Base-by-base conservation (phyloP, 2,888 invertebrate species). In the Allygus modestus region DNA sequence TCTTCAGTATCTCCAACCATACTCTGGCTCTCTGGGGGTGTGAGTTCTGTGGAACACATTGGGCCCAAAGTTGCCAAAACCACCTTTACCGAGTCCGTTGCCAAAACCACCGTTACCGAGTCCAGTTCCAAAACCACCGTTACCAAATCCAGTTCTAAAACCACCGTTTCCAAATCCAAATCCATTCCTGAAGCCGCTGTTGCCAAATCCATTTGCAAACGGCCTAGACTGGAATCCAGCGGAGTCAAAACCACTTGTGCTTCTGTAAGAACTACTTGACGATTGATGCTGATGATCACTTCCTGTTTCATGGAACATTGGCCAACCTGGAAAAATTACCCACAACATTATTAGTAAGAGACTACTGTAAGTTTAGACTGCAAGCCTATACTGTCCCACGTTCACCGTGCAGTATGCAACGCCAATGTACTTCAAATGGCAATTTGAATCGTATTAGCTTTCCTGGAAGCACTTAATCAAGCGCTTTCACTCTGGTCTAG, bases 1-100 rank as follows among this genome's bases (percentile, higher is more conserved):
- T 46, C n/a, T 17, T 46, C n/a, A 51, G n/a, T 79, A 79, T 11
- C 79, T 51, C 79, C 79, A 79, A 5, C 79, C 79, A 58, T 79
- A 79, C 23, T 79, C 79, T n/a, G 54, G 54, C 2, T 33, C 37
- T 58, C 79, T 79, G 31, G 79, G 17, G 2, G 58, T 79, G 37
- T 79, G 37, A 1, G 77, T 77, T n/a, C 79, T 54, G 17, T 58
- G 79, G 37, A 79, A 79, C n/a, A 79, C 4, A 46, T 33, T 54
- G 20, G 79, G 79, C 28, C 77, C 77, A 51, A 51, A 51, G 20
- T n/a, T 33, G 1, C 23, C 12, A 33, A 71, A 71, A 7, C 71
- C 71, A 28, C 71, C n/a, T 4, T 33, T 33, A 7, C 23, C 23
- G 51, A 31, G 28, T 51, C 28, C 28, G 26, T 51, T 31, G 1